Evolutionary conservation across 2,797 vertebrate species (phyloP).

Genomic region (Myotis findleyi): DNA sequence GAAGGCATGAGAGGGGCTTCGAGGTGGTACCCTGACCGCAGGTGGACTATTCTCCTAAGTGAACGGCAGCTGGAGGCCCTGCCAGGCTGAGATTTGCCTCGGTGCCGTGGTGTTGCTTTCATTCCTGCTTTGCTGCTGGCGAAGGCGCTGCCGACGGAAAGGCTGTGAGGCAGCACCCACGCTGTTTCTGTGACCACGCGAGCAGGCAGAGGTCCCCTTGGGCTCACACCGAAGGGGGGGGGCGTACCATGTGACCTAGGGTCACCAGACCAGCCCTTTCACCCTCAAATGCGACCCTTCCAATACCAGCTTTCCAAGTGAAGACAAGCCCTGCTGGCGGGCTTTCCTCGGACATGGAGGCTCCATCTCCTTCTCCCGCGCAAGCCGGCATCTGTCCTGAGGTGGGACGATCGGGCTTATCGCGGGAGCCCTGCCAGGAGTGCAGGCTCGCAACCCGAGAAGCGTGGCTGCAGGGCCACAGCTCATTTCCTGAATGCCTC

Average conservation of each 20-base stretch:
- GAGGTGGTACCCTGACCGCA: background rate
- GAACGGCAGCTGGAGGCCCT: background rate
- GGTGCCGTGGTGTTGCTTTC: background rate
- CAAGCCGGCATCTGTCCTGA: conserved; percentile 57
- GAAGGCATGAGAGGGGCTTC: background rate
- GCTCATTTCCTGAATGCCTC: conserved; percentile 65
- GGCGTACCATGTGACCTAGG: no score
- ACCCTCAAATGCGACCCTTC: background rate
- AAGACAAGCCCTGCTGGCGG: conserved; percentile 2
- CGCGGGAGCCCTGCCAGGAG: conserved; percentile 40
- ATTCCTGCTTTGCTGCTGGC: background rate
- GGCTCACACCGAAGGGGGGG: background rate
- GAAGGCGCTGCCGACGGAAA: background rate
- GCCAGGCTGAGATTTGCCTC: background rate
- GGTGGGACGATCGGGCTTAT: conserved; percentile 60
- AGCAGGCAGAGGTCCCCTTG: background rate
- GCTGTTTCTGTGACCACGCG: background rate
- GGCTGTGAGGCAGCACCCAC: background rate
- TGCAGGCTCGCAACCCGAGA: conserved; percentile 61
- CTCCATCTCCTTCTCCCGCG: conserved; percentile 56
- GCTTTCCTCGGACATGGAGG: conserved; percentile 50
- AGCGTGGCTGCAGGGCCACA: conserved; percentile 52
- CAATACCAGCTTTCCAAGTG: background rate
- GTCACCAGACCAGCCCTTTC: background rate
- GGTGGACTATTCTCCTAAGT: background rate